These are phyloP conservation scores for Oryzias celebensis DNA, from an alignment of 2,113 vertebrate species.

Conservation along the genomic window DNA sequence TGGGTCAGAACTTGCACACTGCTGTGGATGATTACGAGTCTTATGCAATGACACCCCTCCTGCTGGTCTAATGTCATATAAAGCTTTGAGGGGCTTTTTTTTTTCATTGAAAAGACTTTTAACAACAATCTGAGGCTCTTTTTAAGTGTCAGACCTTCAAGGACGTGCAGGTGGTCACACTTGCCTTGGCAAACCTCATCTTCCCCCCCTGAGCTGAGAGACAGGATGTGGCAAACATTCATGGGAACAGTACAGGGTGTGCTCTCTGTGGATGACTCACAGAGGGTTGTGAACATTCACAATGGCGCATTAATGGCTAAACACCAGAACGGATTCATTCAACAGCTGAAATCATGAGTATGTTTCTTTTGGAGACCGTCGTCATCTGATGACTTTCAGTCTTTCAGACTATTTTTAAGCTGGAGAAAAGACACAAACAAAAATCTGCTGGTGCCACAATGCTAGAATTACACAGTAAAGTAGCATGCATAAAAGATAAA, in stretches of 20 bases:
- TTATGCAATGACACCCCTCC: background rate
- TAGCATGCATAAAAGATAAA: no score
- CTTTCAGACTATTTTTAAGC: no score
- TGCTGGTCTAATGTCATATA: background rate
- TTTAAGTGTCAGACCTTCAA: slow-evolving; percentile 8
- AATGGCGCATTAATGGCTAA: background rate
- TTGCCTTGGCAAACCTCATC: slow-evolving; percentile 21
- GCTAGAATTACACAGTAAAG: no score
- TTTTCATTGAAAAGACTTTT: background rate
- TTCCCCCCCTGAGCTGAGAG: slow-evolving; percentile 26
- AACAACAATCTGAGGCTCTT: background rate
- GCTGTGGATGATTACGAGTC: background rate
- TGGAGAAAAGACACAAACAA: no score
- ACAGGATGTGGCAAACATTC: slow-evolving; percentile 34
- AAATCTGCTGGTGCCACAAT: no score
- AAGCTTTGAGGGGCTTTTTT: background rate
- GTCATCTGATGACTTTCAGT: no score
- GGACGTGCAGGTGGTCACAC: slow-evolving; percentile 29
- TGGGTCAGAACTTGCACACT: background rate
- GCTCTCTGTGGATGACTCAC: slow-evolving; percentile 52
- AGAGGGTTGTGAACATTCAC: slow-evolving; percentile 1
- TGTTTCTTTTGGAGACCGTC: no score
- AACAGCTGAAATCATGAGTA: no score
- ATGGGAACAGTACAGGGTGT: slow-evolving; percentile 44
- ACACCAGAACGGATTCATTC: no score